Conservation (phyloP, 2,797 vertebrate genomes). For the Pygocentrus nattereri region DNA sequence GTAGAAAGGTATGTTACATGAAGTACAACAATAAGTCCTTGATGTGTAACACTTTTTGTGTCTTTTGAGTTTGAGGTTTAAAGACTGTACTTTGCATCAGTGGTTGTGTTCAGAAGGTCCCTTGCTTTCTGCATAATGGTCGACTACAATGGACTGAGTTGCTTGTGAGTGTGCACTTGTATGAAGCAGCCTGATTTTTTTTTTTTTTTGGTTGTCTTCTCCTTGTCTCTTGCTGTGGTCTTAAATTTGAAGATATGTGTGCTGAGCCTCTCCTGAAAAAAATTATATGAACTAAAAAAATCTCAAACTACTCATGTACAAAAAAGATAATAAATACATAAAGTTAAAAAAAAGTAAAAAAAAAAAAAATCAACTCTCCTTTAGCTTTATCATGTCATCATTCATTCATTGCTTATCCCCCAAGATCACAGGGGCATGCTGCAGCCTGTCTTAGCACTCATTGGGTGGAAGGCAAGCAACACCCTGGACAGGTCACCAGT, state of each 20-base stretch:
- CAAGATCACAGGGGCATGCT: no score
- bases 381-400: not conserved
- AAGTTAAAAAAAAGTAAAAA: not conserved
- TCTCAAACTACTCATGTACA: not conserved
- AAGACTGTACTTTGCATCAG: conserved; percentile 14
- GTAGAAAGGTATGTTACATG: conserved; percentile 41
- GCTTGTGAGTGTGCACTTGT: conserved; percentile 33
- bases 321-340: not conserved
- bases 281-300: not conserved
- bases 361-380: no score
- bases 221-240: conserved; percentile 56
- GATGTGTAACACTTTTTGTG: conserved; percentile 58
- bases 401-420: no score
- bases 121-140: conserved; percentile 47
- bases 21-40: conserved; percentile 48
- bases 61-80: conserved; percentile 53
- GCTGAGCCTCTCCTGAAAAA: not conserved
- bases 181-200: conserved; percentile 65
- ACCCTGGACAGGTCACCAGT: no score
- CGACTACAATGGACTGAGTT: conserved; percentile 46
- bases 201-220: conserved; percentile 58
- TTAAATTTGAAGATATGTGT: conserved; percentile 35
- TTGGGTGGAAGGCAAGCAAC: no score
- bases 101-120: conserved; percentile 16
- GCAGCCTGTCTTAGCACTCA: no score